Evolutionary conservation across 2,113 vertebrate species (phyloP).

Genomic region (Myodes glareolus): DNA sequence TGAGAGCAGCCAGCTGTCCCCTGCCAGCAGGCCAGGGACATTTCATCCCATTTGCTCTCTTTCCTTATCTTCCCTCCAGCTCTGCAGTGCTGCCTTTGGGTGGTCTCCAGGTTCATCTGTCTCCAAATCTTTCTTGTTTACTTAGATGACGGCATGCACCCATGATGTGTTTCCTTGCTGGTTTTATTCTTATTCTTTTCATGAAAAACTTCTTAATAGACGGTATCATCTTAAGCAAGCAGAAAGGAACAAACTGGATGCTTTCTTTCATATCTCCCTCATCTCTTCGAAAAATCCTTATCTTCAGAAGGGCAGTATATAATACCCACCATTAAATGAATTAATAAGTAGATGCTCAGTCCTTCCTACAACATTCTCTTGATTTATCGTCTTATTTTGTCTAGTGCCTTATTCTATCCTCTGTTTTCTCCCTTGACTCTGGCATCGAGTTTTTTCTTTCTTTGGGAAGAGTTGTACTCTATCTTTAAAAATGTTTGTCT

Average conservation of each 20-base stretch:
- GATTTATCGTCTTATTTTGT: slow-evolving; percentile 41
- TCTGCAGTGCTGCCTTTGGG: neutral
- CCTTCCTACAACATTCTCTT: neutral
- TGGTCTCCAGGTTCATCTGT: neutral
- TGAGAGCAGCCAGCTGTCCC: neutral
- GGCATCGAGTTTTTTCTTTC: slow-evolving; percentile 12
- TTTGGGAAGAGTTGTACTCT: neutral
- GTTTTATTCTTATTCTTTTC: neutral
- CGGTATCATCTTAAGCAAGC: neutral
- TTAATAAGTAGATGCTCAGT: slow-evolving; percentile 2
- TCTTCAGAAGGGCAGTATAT: neutral
- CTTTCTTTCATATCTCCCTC: neutral
- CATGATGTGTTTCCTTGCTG: neutral
- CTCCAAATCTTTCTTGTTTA: slow-evolving; percentile 9
- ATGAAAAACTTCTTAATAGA: neutral
- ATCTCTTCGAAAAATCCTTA: neutral
- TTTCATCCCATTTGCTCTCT: neutral
- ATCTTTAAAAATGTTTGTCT: neutral
- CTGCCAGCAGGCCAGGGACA: neutral
- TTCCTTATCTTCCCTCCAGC: neutral
- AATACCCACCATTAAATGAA: neutral
- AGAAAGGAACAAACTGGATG: neutral
- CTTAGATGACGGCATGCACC: neutral
- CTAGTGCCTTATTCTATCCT: slow-evolving; percentile 26
- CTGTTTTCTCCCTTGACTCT: slow-evolving; percentile 33